Base-by-base conservation (phyloP, 1,140 invertebrate species). In the Lordiphosa clarofinis region DNA sequence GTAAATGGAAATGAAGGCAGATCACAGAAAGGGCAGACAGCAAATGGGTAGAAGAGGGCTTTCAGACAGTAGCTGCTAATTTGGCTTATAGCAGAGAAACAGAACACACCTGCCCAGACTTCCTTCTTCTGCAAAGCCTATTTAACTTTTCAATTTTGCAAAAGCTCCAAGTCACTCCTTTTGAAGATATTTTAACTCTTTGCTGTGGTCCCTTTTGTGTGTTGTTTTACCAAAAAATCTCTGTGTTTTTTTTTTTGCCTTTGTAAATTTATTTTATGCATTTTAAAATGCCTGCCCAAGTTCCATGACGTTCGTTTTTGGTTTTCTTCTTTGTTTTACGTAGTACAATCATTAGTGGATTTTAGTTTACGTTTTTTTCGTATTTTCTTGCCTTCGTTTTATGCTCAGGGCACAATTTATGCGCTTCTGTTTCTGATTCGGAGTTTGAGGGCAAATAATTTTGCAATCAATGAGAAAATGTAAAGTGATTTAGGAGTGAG, bases 61-160 rank as follows among this genome's bases (percentile, higher is more conserved):
- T 38, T 10, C 48, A 50, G 63, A 44, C 69, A 69, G 76, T 79
- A 82, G 74, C 74, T 56, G 66, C 75, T 79, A 82, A 81, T 81
- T 79, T 74, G 60, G 53, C 74, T 28, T 28, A 28, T 28, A 61
- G 40, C 46, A n/a, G n/a, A n/a, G n/a, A n/a, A n/a, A 12, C 42
- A 53, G 15, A 15, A 52, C 56, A 68, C 56, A 72, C 54, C 65
- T 69, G 65, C 64, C 65, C 38, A 31, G 28, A n/a, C n/a, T n/a
- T n/a, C n/a, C n/a, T n/a, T n/a, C n/a, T n/a, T n/a, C n/a, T n/a
- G n/a, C n/a, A n/a, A n/a, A 15, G 12, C 13, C 50, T 35, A 21
- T 21, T 37, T 31, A 21, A 4, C 28, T 33, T 68, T 54, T 55
- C 48, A 54, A 60, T 60, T 53, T 69, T 52, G 36, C 37, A 48